A percentile compares a stretch with the other conserved stretches of the same genome.
Conservation (phyloP, 2,113 vertebrate species). For the Corythaeola cristata region DNA sequence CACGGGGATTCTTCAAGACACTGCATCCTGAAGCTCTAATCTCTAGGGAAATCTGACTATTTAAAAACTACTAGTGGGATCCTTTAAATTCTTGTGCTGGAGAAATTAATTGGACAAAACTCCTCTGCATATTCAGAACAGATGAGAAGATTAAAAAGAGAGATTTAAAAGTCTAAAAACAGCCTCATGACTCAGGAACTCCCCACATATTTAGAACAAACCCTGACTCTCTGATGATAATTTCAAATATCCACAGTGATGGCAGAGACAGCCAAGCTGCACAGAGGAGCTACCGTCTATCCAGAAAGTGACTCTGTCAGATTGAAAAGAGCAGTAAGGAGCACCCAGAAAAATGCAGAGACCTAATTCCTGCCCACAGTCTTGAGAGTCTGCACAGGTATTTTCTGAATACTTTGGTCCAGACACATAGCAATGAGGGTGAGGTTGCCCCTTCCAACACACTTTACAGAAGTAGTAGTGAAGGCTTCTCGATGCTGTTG, state of each 20-base stretch:
- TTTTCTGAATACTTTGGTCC: not conserved
- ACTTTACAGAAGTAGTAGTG: not conserved
- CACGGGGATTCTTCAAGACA: constrained; percentile 5
- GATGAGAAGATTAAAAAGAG: not conserved
- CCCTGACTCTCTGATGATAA: not conserved
- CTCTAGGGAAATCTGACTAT: not conserved
- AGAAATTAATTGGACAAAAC: constrained; percentile 20
- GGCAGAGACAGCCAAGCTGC: not conserved
- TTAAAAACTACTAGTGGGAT: not conserved
- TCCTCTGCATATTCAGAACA: not conserved
- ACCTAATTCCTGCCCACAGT: not conserved
- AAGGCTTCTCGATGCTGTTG: not conserved
- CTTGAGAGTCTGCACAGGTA: not conserved
- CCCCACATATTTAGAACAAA: fast-evolving
- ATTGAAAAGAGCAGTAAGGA: not conserved
- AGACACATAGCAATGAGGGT: not conserved
- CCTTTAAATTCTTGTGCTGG: not conserved
- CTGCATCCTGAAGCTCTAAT: not conserved
- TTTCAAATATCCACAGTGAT: not conserved
- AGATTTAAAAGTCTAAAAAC: not conserved
- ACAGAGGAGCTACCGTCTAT: not conserved
- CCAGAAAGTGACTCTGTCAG: not conserved
- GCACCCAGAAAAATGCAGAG: not conserved
- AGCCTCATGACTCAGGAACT: not conserved
- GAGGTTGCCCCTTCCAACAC: not conserved